These are phyloP conservation scores for Tenthredo livida DNA, from an alignment of 2,888 invertebrate species.

Conservation along the genomic window DNA sequence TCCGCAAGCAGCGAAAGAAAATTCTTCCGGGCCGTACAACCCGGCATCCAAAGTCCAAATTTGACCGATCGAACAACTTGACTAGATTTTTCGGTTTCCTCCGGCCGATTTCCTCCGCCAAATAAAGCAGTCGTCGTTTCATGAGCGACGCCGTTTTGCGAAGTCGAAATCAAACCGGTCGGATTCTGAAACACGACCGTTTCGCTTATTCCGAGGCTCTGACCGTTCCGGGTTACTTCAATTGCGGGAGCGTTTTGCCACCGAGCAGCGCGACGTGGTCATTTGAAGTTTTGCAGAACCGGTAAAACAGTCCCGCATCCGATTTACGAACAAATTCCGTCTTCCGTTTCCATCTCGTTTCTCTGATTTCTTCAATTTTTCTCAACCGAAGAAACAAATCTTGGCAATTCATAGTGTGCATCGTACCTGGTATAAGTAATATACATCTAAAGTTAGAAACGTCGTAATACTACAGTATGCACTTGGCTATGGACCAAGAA, in stretches of 20 bases:
- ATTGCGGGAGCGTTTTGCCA: neutral
- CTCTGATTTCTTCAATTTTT: neutral
- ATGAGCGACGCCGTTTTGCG: neutral
- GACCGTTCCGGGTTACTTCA: neutral
- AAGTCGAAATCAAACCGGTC: neutral
- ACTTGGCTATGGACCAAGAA: neutral
- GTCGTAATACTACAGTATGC: neutral
- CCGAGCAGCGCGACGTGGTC: neutral
- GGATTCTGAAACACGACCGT: neutral
- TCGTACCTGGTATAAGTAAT: neutral
- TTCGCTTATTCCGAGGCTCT: neutral
- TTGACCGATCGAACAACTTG: neutral
- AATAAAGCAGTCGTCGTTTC: neutral
- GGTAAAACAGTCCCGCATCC: neutral
- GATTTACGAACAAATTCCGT: neutral
- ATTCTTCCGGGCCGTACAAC: neutral
- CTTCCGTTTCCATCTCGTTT: neutral
- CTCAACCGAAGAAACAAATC: neutral
- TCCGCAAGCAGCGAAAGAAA: neutral
- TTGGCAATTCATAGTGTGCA: neutral
- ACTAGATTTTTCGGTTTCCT: neutral
- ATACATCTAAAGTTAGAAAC: neutral
- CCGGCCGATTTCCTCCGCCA: neutral
- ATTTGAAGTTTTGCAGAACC: neutral
- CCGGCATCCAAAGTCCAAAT: neutral